Percentiles rank a stretch among this genome's conserved stretches.
Evolutionary conservation across 2,113 vertebrate genomes (phyloP).

Genomic region (Symphodus melops): DNA sequence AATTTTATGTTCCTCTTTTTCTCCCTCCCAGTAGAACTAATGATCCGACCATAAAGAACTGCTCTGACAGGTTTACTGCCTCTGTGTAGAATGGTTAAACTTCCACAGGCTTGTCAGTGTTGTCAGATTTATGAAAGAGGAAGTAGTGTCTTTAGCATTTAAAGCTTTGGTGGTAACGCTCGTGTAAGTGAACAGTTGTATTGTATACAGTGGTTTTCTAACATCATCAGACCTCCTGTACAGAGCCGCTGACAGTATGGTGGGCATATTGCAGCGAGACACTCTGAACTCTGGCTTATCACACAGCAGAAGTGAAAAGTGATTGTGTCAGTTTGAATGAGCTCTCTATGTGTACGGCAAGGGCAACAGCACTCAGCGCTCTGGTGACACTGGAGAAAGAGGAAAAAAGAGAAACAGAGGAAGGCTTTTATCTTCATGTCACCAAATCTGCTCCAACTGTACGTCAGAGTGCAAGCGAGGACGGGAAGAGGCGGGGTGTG

Average conservation of each 20-base stretch:
- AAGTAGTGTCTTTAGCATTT: constrained; percentile 36
- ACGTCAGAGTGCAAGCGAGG: constrained; percentile 80
- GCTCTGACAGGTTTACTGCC: constrained; percentile 21
- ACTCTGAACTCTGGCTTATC: constrained; percentile 72
- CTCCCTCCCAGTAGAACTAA: constrained; percentile 1
- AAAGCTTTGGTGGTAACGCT: constrained; percentile 1
- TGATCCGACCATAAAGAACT: constrained; percentile 23
- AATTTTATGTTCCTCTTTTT: constrained; percentile 15
- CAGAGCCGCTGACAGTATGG: constrained; percentile 47
- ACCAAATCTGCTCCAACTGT: constrained; percentile 81
- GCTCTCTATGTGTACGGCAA: constrained; percentile 75
- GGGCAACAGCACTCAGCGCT: constrained; percentile 75
- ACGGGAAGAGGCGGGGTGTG: constrained; percentile 61
- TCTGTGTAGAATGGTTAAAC: constrained; percentile 13
- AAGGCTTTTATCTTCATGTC: constrained; percentile 84
- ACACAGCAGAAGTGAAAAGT: constrained; percentile 76
- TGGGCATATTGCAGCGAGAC: constrained; percentile 59
- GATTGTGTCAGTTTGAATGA: constrained; percentile 81
- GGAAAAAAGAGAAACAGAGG: constrained; percentile 79
- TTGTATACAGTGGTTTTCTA: not conserved
- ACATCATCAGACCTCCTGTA: constrained; percentile 25
- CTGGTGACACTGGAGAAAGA: constrained; percentile 80
- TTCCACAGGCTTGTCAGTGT: constrained; percentile 26
- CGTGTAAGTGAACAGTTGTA: constrained; percentile 7
- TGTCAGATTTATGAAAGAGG: constrained; percentile 49